A percentile compares a stretch with the other conserved stretches of the same genome.
These are phyloP conservation scores for Chamaea fasciata DNA, from an alignment of 2,113 vertebrate genomes.

Conservation along the genomic window DNA sequence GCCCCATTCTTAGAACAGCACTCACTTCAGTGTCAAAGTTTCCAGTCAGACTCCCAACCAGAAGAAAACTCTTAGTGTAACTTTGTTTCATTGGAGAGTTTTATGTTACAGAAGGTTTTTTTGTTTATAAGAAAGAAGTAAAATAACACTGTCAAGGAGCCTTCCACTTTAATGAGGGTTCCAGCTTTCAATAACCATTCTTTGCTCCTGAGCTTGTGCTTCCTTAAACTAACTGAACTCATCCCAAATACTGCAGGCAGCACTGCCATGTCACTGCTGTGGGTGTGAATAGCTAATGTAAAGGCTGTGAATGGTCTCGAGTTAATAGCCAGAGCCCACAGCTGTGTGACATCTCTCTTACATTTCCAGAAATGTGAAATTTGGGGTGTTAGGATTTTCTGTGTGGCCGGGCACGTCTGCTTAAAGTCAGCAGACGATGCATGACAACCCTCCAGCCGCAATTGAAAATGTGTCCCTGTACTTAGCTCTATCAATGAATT, in stretches of 20 bases:
- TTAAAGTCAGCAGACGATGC: background rate
- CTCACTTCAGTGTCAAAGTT: background rate
- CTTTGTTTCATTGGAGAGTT: background rate
- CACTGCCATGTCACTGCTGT: background rate
- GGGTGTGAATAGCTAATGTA: background rate
- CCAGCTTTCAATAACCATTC: background rate
- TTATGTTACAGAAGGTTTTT: background rate
- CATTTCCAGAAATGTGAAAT: background rate
- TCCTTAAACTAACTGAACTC: background rate
- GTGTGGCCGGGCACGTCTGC: background rate
- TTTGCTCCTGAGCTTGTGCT: background rate
- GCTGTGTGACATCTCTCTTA: background rate
- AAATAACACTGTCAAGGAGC: background rate
- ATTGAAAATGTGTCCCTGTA: background rate
- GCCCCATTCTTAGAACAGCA: background rate
- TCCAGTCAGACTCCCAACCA: background rate
- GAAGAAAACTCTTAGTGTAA: background rate
- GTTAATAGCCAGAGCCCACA: background rate
- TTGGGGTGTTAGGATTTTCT: background rate
- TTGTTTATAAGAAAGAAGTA: background rate
- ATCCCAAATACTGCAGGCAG: background rate
- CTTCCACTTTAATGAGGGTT: background rate
- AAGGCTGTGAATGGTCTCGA: background rate
- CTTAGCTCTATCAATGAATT: constrained; percentile 15
- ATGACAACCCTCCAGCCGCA: background rate